phyloP scores from a whole-genome alignment of 2,888 invertebrate genomes.

The Diaphora mendica region DNA sequence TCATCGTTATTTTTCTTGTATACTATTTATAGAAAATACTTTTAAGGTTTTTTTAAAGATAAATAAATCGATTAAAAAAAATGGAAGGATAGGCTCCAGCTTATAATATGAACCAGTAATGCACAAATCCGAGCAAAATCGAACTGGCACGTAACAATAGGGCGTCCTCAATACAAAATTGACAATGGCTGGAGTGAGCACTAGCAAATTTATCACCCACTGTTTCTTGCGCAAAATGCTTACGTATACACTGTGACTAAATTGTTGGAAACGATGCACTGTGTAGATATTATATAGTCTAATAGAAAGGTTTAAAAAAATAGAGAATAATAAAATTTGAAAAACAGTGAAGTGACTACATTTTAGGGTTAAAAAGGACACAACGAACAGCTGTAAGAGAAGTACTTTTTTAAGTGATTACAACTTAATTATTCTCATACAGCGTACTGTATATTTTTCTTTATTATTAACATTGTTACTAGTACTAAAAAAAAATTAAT shows the following conservation, averaged over 20 bases:
- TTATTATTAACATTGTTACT: neutral
- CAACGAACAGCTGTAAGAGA: neutral
- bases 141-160: slow-evolving; percentile 80
- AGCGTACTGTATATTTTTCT: too few relatives aligned
- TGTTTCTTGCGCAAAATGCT: slow-evolving; percentile 69
- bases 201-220: slow-evolving; percentile 81
- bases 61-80: too few relatives aligned
- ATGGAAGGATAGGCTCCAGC: too few relatives aligned
- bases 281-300: slow-evolving; percentile 1
- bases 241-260: slow-evolving; percentile 75
- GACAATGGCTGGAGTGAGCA: slow-evolving; percentile 78
- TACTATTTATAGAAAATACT: too few relatives aligned
- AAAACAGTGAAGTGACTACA: neutral
- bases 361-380: neutral
- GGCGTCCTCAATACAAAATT: slow-evolving; percentile 82
- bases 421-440: neutral
- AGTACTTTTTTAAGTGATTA: neutral
- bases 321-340: neutral
- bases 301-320: neutral
- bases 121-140: slow-evolving; percentile 83
- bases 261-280: slow-evolving; percentile 63
- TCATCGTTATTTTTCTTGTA: too few relatives aligned
- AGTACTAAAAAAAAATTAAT: too few relatives aligned
- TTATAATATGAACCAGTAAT: slow-evolving; percentile 42
- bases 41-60: too few relatives aligned